Base-by-base conservation (phyloP, 1,140 invertebrate genomes). In the Penaeus chinensis region DNA sequence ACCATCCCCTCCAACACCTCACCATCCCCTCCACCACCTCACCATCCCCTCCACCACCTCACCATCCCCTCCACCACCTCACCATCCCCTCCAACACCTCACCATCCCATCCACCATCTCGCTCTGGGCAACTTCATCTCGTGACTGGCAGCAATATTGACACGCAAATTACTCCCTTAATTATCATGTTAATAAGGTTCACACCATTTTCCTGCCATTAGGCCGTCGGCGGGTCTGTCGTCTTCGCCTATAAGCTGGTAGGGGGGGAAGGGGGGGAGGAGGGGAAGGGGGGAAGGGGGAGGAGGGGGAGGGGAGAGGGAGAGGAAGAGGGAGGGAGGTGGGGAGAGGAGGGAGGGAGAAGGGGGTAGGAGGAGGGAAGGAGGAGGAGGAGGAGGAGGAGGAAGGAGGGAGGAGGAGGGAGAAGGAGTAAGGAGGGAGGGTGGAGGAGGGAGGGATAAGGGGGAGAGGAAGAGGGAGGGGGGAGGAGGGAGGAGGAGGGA, bases 111-210 rank as follows among this genome's bases (percentile, higher is more conserved):
- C 47, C 11, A 19, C 76, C 32, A n/a, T 22, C 69, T 32, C 71
- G 60, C 42, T 61, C 27, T 65, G 19, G 20, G 27, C 60, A 54
- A 3, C 10, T 8, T 11, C 37, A 10, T 79, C 20, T 62, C 84
- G 84, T 81, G 84, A 86, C 76, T 69, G 77, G 18, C 37, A 42
- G 84, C 77, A 86, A 54, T 86, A 79, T 79, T 69, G 84, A 86
- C 84, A 86, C 84, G 63, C 77, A 86, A 86, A 86, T 86, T 86
- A 86, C 61, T 47, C 62, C 76, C 84, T 71, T 69, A 79, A 79
- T 86, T 78, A 86, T 86, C 71, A 86, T 86, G 77, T 66, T 86
- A 86, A 86, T 86, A 65, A 86, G 84, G 32, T 66, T 86, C 84
- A 86, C 84, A 86, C 84, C 77, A 63, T 79, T 86, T 80, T 74